Conservation (phyloP, 1,140 invertebrate genomes). For the Lepidurus packardi region DNA sequence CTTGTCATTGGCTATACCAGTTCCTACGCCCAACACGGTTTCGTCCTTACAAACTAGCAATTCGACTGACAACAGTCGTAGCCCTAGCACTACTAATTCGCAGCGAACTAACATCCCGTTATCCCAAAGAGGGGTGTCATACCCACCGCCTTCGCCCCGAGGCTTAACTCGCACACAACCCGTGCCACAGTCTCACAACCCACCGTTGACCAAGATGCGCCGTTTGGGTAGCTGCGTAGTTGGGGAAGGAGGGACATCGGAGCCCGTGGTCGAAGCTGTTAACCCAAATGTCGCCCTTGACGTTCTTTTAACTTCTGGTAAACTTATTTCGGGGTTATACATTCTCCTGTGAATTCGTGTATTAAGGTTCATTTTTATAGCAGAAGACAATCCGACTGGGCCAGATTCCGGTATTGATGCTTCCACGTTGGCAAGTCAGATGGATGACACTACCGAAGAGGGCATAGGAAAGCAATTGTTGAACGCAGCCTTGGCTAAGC, state of each 20-base stretch:
- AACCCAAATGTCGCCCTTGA: constrained; percentile 32
- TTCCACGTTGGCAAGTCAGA: constrained; percentile 38
- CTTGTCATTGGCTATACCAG: constrained; percentile 32
- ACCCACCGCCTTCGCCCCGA: constrained; percentile 68
- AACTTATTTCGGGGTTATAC: not conserved
- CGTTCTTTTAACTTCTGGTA: not conserved
- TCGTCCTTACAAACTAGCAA: not conserved
- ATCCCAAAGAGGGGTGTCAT: constrained; percentile 57
- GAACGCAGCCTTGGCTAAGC: constrained; percentile 41
- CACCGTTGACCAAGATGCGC: constrained; percentile 63
- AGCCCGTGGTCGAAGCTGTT: constrained; percentile 29
- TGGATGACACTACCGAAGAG: constrained; percentile 37
- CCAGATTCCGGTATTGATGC: constrained; percentile 23
- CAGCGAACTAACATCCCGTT: constrained; percentile 40
- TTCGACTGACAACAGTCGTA: constrained; percentile 45
- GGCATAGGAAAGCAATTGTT: constrained; percentile 37
- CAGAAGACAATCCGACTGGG: constrained; percentile 20
- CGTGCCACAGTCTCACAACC: constrained; percentile 64
- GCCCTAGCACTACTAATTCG: constrained; percentile 43
- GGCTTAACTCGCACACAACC: constrained; percentile 61
- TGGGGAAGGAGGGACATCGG: constrained; percentile 9
- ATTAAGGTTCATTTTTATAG: not conserved
- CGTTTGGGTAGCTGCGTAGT: constrained; percentile 44
- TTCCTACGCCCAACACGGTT: constrained; percentile 25
- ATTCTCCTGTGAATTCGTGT: not conserved